A percentile compares a stretch with the other conserved stretches of the same genome.
phyloP scores from a whole-genome alignment of 2,797 vertebrate genomes.

The Typhlichthys eigenmanni region DNA sequence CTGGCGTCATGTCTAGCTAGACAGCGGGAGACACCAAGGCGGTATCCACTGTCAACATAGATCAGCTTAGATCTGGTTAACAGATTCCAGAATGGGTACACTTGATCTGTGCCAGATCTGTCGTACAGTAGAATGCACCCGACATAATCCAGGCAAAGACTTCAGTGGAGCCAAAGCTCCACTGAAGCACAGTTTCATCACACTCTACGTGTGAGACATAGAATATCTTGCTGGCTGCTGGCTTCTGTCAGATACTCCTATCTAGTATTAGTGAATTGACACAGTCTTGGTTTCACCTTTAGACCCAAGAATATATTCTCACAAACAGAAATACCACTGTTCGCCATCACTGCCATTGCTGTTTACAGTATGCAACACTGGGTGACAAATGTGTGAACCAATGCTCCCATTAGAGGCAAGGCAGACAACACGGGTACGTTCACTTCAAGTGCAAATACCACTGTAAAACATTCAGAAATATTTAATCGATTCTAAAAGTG shows the following conservation, averaged over 20 bases:
- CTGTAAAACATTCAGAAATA: constrained; percentile 9
- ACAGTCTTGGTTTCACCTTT: constrained; percentile 27
- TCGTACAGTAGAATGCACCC: constrained; percentile 19
- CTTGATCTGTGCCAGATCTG: constrained; percentile 23
- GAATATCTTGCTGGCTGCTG: constrained; percentile 24
- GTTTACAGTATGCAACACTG: constrained; percentile 34
- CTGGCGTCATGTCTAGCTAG: constrained; percentile 18
- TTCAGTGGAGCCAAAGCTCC: constrained; percentile 15
- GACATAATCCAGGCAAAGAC: constrained; percentile 4
- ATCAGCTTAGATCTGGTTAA: constrained; percentile 7
- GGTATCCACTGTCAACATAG: constrained; percentile 7
- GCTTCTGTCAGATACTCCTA: constrained; percentile 46
- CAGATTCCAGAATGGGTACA: constrained; percentile 16
- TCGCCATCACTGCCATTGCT: constrained; percentile 27
- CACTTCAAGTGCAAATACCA: constrained; percentile 32
- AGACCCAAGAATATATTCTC: constrained; percentile 36
- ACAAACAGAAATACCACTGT: constrained; percentile 31
- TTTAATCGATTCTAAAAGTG: too few relatives aligned
- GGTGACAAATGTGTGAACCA: constrained; percentile 19
- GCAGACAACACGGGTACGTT: too few relatives aligned
- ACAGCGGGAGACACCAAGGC: constrained; percentile 18
- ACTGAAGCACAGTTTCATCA: constrained; percentile 9
- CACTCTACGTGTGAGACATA: constrained; percentile 36
- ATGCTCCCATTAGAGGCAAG: constrained; percentile 10
- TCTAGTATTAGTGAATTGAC: constrained; percentile 33